These are phyloP conservation scores for Vidua macroura DNA, from an alignment of 2,113 vertebrate genomes.

Conservation along the genomic window DNA sequence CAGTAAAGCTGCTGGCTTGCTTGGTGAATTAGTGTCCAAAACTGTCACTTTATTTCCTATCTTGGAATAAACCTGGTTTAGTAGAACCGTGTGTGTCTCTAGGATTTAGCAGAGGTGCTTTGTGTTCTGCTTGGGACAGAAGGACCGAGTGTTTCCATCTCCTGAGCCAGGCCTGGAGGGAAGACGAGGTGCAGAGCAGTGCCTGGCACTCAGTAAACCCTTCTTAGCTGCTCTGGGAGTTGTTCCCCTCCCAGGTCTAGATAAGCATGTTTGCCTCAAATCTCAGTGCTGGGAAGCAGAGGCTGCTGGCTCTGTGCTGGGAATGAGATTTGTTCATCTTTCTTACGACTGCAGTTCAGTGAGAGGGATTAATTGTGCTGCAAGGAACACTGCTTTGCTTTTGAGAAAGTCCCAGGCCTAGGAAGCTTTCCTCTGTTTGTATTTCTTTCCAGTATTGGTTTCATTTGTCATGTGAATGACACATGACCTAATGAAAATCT, in stretches of 20 bases:
- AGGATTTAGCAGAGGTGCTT: background rate
- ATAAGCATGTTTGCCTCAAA: conserved; percentile 28
- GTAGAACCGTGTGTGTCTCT: background rate
- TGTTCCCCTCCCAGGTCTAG: background rate
- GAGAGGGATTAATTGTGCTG: background rate
- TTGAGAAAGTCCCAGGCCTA: background rate
- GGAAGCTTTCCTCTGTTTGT: background rate
- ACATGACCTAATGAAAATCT: conserved; percentile 9
- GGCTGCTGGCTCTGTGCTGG: background rate
- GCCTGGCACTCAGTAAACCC: background rate
- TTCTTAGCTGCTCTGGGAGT: background rate
- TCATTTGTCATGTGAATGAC: background rate
- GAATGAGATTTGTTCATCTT: background rate
- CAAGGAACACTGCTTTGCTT: background rate
- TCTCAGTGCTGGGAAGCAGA: background rate
- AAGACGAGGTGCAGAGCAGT: background rate
- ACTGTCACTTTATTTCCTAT: background rate
- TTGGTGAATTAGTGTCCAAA: background rate
- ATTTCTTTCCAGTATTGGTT: background rate
- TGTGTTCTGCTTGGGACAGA: background rate
- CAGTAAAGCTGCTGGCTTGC: background rate
- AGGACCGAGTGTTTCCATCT: background rate
- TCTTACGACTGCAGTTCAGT: background rate
- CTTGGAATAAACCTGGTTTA: background rate
- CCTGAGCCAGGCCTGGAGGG: background rate